A percentile compares a stretch with the other conserved stretches of the same genome.
These are phyloP conservation scores for Volucella inflata DNA, from an alignment of 2,888 invertebrate species.

Conservation along the genomic window DNA sequence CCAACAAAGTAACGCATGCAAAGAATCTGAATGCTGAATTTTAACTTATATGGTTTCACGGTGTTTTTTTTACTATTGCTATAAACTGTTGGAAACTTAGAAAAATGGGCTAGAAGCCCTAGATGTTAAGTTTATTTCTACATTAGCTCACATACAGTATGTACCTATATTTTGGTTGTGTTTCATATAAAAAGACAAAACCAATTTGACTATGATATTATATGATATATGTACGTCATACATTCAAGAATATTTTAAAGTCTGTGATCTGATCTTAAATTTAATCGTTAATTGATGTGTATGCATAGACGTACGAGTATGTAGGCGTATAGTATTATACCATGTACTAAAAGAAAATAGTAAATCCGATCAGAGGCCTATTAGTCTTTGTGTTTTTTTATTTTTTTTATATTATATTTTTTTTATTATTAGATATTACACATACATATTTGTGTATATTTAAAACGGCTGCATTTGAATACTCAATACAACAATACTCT, in stretches of 20 bases:
- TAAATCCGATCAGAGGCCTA: no score
- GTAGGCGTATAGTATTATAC: no score
- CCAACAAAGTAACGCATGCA: constrained; percentile 41
- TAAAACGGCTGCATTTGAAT: no score
- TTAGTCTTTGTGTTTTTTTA: no score
- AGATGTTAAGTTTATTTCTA: constrained; percentile 15
- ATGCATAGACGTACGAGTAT: no score
- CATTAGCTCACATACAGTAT: background rate
- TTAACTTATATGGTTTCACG: constrained; percentile 66
- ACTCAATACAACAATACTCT: no score
- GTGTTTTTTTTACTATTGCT: constrained; percentile 29
- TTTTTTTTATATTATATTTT: no score
- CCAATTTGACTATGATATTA: no score
- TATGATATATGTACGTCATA: no score
- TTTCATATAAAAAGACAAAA: background rate
- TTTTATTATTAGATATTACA: no score
- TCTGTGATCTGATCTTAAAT: constrained; percentile 15
- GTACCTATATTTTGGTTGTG: background rate
- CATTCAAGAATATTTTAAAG: background rate
- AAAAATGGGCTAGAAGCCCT: constrained; percentile 59
- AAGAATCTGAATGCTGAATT: constrained; percentile 56
- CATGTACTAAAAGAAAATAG: no score
- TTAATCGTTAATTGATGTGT: background rate
- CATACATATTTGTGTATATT: no score
- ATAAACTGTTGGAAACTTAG: background rate